A percentile compares a stretch with the other conserved stretches of the same genome.
These are phyloP conservation scores for Acropora tenuis DNA, from an alignment of 64 coral and sea anemone genomes.

Conservation along the genomic window DNA sequence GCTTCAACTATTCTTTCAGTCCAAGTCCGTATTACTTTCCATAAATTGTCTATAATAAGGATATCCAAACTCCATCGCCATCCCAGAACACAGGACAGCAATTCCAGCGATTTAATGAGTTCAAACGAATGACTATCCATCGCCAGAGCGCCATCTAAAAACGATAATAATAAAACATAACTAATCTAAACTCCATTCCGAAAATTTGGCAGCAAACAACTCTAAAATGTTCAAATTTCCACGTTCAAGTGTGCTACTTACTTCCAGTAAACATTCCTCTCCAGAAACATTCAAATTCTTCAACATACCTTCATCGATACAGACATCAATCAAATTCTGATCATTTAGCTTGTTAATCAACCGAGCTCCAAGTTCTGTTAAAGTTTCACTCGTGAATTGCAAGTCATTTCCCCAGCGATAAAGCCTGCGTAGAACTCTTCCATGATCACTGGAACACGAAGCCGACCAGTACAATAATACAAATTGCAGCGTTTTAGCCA, in stretches of 20 bases:
- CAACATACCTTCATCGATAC: constrained; percentile 4
- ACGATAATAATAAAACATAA: not conserved
- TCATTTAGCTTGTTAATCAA: not conserved
- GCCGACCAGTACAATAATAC: constrained; percentile 22
- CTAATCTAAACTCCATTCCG: not conserved
- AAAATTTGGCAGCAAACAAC: not conserved
- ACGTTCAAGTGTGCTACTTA: no score
- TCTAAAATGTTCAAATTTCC: no score
- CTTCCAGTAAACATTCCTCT: no score
- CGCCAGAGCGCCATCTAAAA: constrained; percentile 53
- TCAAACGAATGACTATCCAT: constrained; percentile 71
- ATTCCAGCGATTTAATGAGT: constrained; percentile 76
- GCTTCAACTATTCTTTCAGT: not conserved
- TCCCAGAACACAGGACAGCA: constrained; percentile 73
- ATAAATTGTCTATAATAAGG: constrained; percentile 71
- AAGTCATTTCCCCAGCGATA: constrained; percentile 25
- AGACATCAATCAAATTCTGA: not conserved
- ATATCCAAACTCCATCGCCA: constrained; percentile 83
- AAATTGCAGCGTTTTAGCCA: not conserved
- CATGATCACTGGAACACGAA: not conserved
- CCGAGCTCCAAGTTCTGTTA: not conserved
- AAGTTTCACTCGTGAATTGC: not conserved
- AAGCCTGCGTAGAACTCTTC: constrained; percentile 24
- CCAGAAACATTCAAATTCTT: not conserved
- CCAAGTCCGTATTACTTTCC: constrained; percentile 76